Conservation (phyloP, 1,140 invertebrate genomes). For the Zaprionus capensis region DNA sequence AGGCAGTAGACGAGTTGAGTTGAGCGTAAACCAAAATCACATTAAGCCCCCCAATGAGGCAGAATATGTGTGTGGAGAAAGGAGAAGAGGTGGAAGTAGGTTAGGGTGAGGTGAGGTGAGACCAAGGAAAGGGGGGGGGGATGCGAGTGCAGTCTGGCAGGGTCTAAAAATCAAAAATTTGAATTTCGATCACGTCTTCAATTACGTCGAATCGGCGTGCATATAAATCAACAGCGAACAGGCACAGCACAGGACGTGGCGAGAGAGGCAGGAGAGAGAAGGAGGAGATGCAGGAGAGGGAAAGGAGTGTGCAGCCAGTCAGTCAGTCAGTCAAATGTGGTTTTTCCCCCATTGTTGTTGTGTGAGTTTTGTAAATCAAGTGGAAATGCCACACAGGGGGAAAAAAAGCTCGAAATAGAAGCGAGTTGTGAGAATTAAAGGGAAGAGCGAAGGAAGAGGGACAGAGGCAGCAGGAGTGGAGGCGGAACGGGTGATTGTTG, state of each 20-base stretch:
- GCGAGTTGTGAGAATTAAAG: constrained; percentile 7
- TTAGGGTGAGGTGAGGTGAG: neutral
- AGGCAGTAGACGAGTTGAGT: constrained; percentile 12
- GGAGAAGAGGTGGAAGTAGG: neutral
- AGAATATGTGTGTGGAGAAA: constrained; percentile 26
- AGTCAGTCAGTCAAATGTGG: constrained; percentile 78
- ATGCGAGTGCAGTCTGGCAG: constrained; percentile 60
- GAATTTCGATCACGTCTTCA: constrained; percentile 83
- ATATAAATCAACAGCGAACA: constrained; percentile 79
- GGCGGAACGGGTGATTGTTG: neutral
- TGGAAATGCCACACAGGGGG: constrained; percentile 65
- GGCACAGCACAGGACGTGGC: constrained; percentile 11
- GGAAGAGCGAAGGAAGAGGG: constrained; percentile 12
- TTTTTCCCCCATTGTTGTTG: constrained; percentile 53
- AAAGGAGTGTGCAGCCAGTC: constrained; percentile 49
- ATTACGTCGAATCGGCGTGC: constrained; percentile 82
- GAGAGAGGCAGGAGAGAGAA: neutral
- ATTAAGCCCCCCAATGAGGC: constrained; percentile 48
- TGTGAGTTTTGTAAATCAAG: constrained; percentile 79
- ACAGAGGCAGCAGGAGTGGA: neutral
- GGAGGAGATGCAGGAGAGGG: neutral
- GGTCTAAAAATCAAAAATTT: constrained; percentile 79
- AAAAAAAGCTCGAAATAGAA: constrained; percentile 22
- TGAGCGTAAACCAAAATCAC: constrained; percentile 67
- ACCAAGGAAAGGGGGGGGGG: too few relatives aligned